Evolutionary conservation across 2,797 vertebrate genomes (phyloP), one percentile per base, ranked within the genome.

Genomic region (Pipistrellus kuhlii): DNA sequence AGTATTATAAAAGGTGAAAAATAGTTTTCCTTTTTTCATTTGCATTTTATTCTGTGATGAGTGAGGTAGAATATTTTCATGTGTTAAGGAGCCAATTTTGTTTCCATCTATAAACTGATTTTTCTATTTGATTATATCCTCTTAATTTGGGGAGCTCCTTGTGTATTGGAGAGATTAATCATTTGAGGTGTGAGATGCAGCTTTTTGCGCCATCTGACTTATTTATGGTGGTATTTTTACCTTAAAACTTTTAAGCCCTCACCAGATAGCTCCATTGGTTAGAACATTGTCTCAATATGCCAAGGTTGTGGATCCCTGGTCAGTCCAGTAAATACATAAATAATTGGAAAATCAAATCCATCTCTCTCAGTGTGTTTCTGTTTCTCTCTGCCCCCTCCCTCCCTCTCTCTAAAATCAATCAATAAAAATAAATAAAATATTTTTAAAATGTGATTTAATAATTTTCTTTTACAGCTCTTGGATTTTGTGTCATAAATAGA

Each of bases 401-500:
- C 27, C 25, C 25, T 62, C 5, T 23, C 21, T 27, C 59, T 62
- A 30, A 62, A 62, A 62, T 30, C 27, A 62, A 62, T 62, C 59
- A 62, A 30, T 62, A 62, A 62, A 62, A 62, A 62, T 27, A 59
- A 27, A 13, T 30, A 62, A 30, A 62, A 62, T 62, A 30, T 30
- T 30, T 30, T 30, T 1, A 62, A 93, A 92, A 38, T 38, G 17
- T 71, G 51, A 35, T 27, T 76, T 82, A 76, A 62, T 72, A 85
- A 25, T 51, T 91, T 85, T 86, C 46, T 82, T 62, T 27, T 59
- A 30, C 23, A 23, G 30, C 5, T 38, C 32, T 55, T 85, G 55
- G 73, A n/a, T 93, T 95, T 90, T 86, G 41, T 69, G 32, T 69
- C 30, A 53, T 82, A 80, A 68, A 59, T 92, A 90, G 13, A 75